Percentiles rank a stretch among this genome's conserved stretches.
These are phyloP conservation scores for Pseudomyrmex sp. DNA, from an alignment of 1,140 invertebrate genomes.

Conservation along the genomic window DNA sequence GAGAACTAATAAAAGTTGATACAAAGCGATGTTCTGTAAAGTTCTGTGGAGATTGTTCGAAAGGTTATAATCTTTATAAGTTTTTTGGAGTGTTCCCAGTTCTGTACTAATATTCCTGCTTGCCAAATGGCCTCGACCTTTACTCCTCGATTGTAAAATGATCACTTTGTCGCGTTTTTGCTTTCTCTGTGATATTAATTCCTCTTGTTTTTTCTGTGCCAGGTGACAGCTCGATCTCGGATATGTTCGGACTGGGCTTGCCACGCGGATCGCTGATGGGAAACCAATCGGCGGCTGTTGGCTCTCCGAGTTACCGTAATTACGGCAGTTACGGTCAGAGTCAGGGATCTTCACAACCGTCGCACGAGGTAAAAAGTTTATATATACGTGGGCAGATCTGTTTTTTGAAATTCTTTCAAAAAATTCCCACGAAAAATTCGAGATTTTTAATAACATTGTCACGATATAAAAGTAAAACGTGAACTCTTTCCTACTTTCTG, in stretches of 20 bases:
- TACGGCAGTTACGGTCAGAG: slow-evolving; percentile 76
- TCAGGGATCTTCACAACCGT: slow-evolving; percentile 73
- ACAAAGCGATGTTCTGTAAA: no score
- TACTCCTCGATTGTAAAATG: background rate
- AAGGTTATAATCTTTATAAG: background rate
- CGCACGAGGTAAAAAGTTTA: slow-evolving; percentile 72
- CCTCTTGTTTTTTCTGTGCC: slow-evolving; percentile 3
- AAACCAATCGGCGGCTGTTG: slow-evolving; percentile 74
- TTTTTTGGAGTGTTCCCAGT: no score
- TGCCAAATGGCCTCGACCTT: background rate
- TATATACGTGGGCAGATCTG: background rate
- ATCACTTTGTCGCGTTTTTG: background rate
- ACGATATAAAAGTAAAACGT: background rate
- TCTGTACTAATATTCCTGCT: no score
- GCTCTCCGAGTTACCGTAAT: slow-evolving; percentile 73
- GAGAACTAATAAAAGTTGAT: no score
- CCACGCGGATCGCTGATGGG: slow-evolving; percentile 84
- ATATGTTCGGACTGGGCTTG: slow-evolving; percentile 85
- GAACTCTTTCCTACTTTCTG: background rate
- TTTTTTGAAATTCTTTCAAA: background rate
- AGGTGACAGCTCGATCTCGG: slow-evolving; percentile 84
- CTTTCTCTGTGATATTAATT: slow-evolving; percentile 7
- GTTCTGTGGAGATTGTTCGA: background rate
- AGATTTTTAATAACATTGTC: background rate
- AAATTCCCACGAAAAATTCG: no score